Evolutionary conservation across 2,888 invertebrate species (phyloP), one percentile per base, ranked within the genome.

Genomic region (Ellobium chinense): DNA sequence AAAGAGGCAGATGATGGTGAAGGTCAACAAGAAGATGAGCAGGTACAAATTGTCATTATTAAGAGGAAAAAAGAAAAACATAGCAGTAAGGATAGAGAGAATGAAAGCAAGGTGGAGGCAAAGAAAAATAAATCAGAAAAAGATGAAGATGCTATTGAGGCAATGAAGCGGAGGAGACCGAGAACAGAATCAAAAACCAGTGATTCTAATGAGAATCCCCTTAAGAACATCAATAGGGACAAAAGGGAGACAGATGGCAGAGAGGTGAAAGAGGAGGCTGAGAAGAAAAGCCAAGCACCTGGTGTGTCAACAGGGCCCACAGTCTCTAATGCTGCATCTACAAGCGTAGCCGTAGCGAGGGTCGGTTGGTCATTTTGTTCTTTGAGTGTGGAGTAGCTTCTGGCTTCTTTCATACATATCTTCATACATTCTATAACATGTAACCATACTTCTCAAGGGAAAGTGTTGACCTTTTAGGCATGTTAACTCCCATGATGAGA

Each of bases 1-100:
- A 69, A 70, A 69, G 36, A 34, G 18, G 66, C 31, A 34, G 66
- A 56, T 14, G 69, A 36, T 58, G 18, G 1, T 29, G 18, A 29
- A 54, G 37, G 31, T n/a, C 65, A n/a, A n/a, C 56, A 27, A 27
- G 58, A 73, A n/a, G 31, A 62, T 12, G 56, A 63, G 29, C 36
- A 78, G 78, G 75, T 79, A 79, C 56, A 65, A 56, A 65, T 79
- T 65, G 65, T 73, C 4, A 65, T 78, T 63, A 29, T 74, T 39
- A 72, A 7, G n/a, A 72, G 34, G 63, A 72, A 34, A 34, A 54
- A 34, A 27, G 37, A 54, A 18, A 69, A 39, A 39, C 29, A 58
- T 21, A 58, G 27, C 36, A 54, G n/a, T 46, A 14, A 56, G 1
- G 29, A 54, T n/a, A 62, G 1, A 37, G 27, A 58, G 21, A n/a